Evolutionary conservation across 2,797 vertebrate species (phyloP), one percentile per base, ranked within the genome.

Genomic region (Ceyx erithaca): DNA sequence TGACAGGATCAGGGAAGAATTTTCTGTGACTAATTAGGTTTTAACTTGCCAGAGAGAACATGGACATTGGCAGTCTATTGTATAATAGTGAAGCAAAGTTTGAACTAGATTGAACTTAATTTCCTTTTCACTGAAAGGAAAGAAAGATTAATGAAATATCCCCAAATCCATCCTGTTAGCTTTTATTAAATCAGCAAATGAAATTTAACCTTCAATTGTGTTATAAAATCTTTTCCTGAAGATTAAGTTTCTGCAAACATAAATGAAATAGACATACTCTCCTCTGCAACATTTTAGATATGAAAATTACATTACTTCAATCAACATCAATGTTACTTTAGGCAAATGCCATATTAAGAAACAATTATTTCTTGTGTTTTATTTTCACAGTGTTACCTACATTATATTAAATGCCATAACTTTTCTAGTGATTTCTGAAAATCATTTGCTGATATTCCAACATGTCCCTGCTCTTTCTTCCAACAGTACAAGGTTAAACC

Each of bases 111-210:
- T 99, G 97, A 97, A 98, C 98, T 98, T 98, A 97, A 99, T 99
- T 99, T 99, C 98, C 99, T 98, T 98, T 98, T 97, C 98, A 98
- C 98, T 98, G 98, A 98, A 98, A 98, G 98, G 98, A 98, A 98
- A 98, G 98, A 97, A 98, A 98, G 99, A 99, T 99, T 99, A 99
- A 99, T 99, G 98, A 99, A 99, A 99, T 99, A 99, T 99, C 98
- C 98, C 98, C 98, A 99, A 99, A 99, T 99, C 98, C 98, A 98
- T 99, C 99, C 98, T 98, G 98, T 99, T 98, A 97, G 97, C 98
- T 98, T 99, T 98, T 99, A 99, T 99, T 99, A 98, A 99, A 99
- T 99, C 98, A 99, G 98, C 97, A 97, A 98, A 98, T 98, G 99
- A 99, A 99, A 99, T 98, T 97, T 97, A 98, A 99, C 97, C 98